Conservation (phyloP, 2,888 invertebrate genomes). For the Lissocephala sabroskyi region DNA sequence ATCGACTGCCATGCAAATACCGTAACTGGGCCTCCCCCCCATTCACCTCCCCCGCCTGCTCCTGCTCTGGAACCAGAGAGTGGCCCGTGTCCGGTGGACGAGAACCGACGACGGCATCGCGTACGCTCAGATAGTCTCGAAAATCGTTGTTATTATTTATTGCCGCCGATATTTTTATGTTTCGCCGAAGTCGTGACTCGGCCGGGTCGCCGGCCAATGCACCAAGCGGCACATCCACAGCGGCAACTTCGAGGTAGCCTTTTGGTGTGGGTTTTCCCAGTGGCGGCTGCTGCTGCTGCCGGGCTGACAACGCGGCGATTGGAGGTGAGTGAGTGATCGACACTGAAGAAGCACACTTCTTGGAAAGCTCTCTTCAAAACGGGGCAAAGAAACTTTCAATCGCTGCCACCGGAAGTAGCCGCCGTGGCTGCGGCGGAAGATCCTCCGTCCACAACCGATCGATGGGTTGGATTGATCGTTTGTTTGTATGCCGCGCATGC, state of each 20-base stretch:
- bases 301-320: conserved; percentile 7
- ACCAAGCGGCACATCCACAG: no score
- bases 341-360: conserved; percentile 39
- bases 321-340: conserved; percentile 29
- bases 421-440: conserved; percentile 8
- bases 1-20: conserved; percentile 45
- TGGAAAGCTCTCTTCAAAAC: conserved; percentile 35
- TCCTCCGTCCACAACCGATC: neutral
- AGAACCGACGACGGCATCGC: conserved; percentile 25
- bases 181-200: conserved; percentile 63
- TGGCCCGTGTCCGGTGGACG: neutral
- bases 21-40: conserved; percentile 18
- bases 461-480: conserved; percentile 1
- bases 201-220: conserved; percentile 12
- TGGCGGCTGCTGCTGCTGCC: conserved; percentile 24
- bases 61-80: neutral
- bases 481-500: conserved; percentile 15
- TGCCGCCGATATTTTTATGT: conserved; percentile 66
- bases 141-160: conserved; percentile 67
- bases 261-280: no score
- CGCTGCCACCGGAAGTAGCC: conserved; percentile 25
- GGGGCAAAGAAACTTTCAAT: conserved; percentile 28
- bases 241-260: no score
- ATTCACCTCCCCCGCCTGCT: conserved; percentile 8
- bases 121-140: conserved; percentile 47